Percentiles rank a stretch among this genome's conserved stretches.
These are phyloP conservation scores for Drosophila nasuta DNA, from an alignment of 1,140 invertebrate species.

Conservation along the genomic window DNA sequence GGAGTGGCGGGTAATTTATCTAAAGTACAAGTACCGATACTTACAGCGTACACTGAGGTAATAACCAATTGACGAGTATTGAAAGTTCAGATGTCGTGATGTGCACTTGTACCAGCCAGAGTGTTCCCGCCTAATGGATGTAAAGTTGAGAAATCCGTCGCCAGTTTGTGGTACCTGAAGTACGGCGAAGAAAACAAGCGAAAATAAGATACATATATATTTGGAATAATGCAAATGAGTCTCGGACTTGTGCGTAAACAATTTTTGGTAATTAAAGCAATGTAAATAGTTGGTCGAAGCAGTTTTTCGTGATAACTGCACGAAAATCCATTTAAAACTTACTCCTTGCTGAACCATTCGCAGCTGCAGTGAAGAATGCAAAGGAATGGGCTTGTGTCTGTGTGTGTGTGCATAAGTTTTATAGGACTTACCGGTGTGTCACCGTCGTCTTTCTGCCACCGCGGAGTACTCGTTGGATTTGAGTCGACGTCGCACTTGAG, in stretches of 20 bases:
- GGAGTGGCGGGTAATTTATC: slow-evolving; percentile 67
- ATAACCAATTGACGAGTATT: slow-evolving; percentile 95
- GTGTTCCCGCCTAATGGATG: slow-evolving; percentile 90
- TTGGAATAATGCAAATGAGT: slow-evolving; percentile 46
- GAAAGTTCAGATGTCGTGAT: slow-evolving; percentile 91
- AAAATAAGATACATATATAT: slow-evolving; percentile 12
- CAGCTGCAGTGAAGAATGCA: neutral
- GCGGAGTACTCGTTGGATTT: slow-evolving; percentile 93
- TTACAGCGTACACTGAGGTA: slow-evolving; percentile 94
- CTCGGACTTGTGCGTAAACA: slow-evolving; percentile 70
- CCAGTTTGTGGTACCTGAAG: slow-evolving; percentile 87
- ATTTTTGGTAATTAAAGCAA: slow-evolving; percentile 79
- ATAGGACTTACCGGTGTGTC: slow-evolving; percentile 87
- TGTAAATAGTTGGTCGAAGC: slow-evolving; percentile 64
- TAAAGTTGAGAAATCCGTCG: slow-evolving; percentile 93
- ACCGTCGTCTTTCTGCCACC: slow-evolving; percentile 91
- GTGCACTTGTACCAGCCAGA: slow-evolving; percentile 96
- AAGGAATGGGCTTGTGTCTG: slow-evolving; percentile 11
- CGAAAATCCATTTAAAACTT: slow-evolving; percentile 82
- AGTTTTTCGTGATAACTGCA: slow-evolving; percentile 60
- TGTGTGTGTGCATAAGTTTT: slow-evolving; percentile 30
- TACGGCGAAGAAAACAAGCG: neutral
- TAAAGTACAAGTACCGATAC: slow-evolving; percentile 82
- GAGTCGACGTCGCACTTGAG: slow-evolving; percentile 96
- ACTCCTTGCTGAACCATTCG: slow-evolving; percentile 54